Conservation (phyloP, 2,113 vertebrate genomes). For the Bos javanicus region DNA sequence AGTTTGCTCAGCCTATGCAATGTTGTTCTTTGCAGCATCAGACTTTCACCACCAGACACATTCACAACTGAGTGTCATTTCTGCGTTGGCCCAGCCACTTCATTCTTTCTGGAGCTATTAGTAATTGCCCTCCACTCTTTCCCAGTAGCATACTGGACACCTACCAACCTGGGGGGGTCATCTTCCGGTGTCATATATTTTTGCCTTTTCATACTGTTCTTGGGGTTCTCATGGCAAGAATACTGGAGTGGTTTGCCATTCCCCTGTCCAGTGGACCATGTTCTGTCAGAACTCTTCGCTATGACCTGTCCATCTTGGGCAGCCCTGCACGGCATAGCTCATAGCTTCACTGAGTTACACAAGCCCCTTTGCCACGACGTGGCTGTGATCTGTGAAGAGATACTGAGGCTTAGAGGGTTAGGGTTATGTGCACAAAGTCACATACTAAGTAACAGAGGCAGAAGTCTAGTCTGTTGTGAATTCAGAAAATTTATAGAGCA, state of each 20-base stretch:
- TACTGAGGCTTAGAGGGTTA: not conserved
- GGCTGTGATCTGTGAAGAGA: not conserved
- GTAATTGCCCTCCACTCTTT: not conserved
- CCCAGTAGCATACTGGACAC: not conserved
- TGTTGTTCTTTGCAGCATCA: not conserved
- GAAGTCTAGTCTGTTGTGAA: not conserved
- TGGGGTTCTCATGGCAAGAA: not conserved
- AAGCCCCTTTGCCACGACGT: not conserved
- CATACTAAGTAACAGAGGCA: too few relatives aligned
- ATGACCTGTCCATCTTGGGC: not conserved
- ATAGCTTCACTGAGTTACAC: not conserved
- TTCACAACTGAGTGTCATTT: not conserved
- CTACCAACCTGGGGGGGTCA: not conserved
- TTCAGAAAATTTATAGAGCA: not conserved
- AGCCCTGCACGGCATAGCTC: not conserved
- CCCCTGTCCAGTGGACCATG: not conserved
- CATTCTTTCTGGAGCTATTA: not conserved
- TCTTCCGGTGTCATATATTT: not conserved
- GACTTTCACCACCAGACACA: not conserved
- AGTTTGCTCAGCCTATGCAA: not conserved
- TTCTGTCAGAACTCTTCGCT: not conserved
- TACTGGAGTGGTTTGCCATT: not conserved
- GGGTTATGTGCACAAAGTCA: not conserved
- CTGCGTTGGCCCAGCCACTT: not conserved
- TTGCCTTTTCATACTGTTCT: not conserved